Evolutionary conservation across 2,797 vertebrate species (phyloP).

Genomic region (Percopsis omiscomaycus): DNA sequence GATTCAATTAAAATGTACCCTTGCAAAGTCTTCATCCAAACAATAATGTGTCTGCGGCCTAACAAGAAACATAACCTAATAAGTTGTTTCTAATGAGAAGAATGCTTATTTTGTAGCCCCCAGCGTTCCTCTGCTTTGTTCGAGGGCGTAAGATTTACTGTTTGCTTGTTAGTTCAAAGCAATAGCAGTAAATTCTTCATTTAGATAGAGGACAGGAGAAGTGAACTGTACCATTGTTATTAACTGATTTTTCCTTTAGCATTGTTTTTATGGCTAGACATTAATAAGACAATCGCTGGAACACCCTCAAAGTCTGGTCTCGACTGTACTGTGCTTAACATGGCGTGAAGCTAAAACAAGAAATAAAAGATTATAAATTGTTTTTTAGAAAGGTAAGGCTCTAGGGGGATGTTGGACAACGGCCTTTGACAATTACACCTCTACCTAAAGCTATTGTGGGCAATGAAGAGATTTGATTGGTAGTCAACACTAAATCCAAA

Average conservation of each 20-base stretch:
- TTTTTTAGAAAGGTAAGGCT: constrained; percentile 25
- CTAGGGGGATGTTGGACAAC: constrained; percentile 29
- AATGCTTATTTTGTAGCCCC: constrained; percentile 46
- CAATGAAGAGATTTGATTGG: constrained; percentile 7
- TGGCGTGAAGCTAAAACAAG: constrained; percentile 37
- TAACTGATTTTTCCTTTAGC: constrained; percentile 33
- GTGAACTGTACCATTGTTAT: constrained; percentile 54
- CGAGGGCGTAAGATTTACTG: constrained; percentile 59
- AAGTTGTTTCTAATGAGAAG: constrained; percentile 57
- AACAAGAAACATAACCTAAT: constrained; percentile 65
- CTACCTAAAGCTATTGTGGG: constrained; percentile 32
- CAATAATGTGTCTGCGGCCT: constrained; percentile 54
- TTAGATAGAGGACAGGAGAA: constrained; percentile 60
- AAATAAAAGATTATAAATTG: constrained; percentile 36
- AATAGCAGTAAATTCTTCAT: constrained; percentile 60
- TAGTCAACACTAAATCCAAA: constrained; percentile 13
- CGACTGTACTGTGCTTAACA: constrained; percentile 50
- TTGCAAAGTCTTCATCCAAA: constrained; percentile 50
- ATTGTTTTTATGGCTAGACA: constrained; percentile 52
- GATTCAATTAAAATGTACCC: constrained; percentile 61
- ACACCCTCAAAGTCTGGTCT: constrained; percentile 40
- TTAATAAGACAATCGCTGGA: constrained; percentile 68
- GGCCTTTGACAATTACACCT: constrained; percentile 26
- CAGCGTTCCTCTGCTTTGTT: constrained; percentile 45
- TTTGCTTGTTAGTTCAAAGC: constrained; percentile 68